Evolutionary conservation across 1,140 invertebrate species (phyloP), one percentile per base, ranked within the genome.

Genomic region (Mycetomoellerius zeteki): DNA sequence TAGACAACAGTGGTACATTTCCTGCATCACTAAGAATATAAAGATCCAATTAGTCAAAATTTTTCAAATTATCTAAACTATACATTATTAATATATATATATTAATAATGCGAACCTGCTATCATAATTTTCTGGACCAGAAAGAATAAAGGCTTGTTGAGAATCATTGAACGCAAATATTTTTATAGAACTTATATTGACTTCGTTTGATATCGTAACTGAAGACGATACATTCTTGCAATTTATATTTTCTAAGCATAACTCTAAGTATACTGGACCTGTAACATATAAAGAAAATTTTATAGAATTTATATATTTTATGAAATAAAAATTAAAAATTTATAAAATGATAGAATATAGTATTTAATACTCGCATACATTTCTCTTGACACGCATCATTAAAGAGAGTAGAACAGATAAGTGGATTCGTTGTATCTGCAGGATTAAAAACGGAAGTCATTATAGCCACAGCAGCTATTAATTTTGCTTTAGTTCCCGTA

Each of bases 401-500:
- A 65, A 96, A 93, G 56, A 96, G 93, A 37, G 96, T 95, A 27
- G 96, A 95, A 85, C 94, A 95, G 8, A 94, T 87, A 58, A 96
- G 92, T 60, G 92, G 93, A 89, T 96, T 95, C 0, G 91, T 91
- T n/a, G 91, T 87, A 73, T 95, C 94, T 30, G 92, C 90, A 3
- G 94, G 88, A 69, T 95, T 86, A 64, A 95, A 87, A 75, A 96
- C 90, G 27, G 96, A 96, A 52, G 92, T 93, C 43, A 96, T 52
- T 43, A 97, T 96, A 58, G 95, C 93, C 37, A 75, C 85, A 6
- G 95, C 94, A 56, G 96, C 92, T 85, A 96, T 93, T 75, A 96
- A 93, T 90, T 96, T 96, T 30, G 95, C 93, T 92, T 97, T 96
- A 4, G 96, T 96, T 19, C 94, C 95, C 30, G 96, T 96, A 8